Evolutionary conservation across 1,140 invertebrate genomes (phyloP), one percentile per base, ranked within the genome.

Genomic region (Pseudachorutes palmiensis): DNA sequence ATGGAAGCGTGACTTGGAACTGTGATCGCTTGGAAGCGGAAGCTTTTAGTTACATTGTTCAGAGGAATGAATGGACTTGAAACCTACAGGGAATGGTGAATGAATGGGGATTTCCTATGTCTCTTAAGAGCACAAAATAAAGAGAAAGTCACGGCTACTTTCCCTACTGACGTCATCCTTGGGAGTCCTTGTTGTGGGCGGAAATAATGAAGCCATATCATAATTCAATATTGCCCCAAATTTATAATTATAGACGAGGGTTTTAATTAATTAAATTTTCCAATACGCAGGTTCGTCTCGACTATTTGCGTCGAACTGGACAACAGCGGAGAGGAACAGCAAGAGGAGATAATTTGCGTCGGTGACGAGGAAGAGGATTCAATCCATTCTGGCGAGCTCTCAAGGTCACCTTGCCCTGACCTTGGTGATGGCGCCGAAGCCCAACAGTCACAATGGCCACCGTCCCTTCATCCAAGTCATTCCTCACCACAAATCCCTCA

Each of bases 271-370:
- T 41, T 9, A 41, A 41, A 41, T 9, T 41, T 41, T 41, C 36
- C 36, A 41, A n/a, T n/a, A n/a, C n/a, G n/a, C n/a, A n/a, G n/a
- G n/a, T n/a, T n/a, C n/a, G n/a, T n/a, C n/a, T n/a, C n/a, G n/a
- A n/a, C 69, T 51, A 69, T 69, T 59, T 72, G 70, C 48, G 65
- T 72, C 12, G 67, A 69, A 28, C 32, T 72, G 22, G 66, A 71
- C 33, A 58, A 68, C 31, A 32, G 22, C 0, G 3, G 3, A 5
- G 33, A 64, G 19, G 65, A 69, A 28, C 64, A 32, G 12, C 31
- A 51, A 12, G 66, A 66, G 16, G 59, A 59, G 24, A 26, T 19
- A 12, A 22, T 64, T 61, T 14, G 14, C 59, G 59, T 9, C 5
- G 59, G 29, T 36, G 72, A 73, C 31, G 72, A 71, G 30, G 72